Base-by-base conservation (phyloP, 1,140 invertebrate species). In the Magallana ariakensis region DNA sequence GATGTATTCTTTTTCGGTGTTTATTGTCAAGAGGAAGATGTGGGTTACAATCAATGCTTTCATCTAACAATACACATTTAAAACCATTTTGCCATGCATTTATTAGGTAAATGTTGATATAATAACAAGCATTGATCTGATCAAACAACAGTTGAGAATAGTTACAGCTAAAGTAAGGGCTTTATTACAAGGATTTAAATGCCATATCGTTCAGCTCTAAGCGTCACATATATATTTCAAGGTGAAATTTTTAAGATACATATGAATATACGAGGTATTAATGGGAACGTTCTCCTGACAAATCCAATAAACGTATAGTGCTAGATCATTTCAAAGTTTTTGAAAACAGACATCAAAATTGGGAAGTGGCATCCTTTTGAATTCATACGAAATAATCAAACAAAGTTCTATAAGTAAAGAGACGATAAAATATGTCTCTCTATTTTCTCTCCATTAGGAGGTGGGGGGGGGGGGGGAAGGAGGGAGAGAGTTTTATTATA, bases 21-120 rank as follows among this genome's bases (percentile, higher is more conserved):
- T 75, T 26, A 26, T 33, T 19, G 19, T 11, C 15, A 26, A 22
- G 11, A 26, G 22, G 13, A 13, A 75, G 22, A 22, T 75, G 15
- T 5, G 13, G 66, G 66, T 75, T 11, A 75, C 22, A 26, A 75
- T 75, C 66, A 19, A 26, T 26, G 66, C 66, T 75, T 75, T 75
- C 66, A 75, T 75, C 66, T 75, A 75, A 75, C 66, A 75, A 75
- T 75, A 75, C 66, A 75, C 19, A 26, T 26, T 75, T 75, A 75
- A 75, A 75, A 60, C 22, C 66, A 19, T 75, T 75, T 75, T 75
- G 66, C 66, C 33, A 10, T 75, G 66, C 66, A 75, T 75, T 75
- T 75, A 75, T 75, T 75, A 75, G 66, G 66, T 22, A 75, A 75
- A 75, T 75, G 66, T 75, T 75, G 22, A 75, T 75, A 75, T 26